Percentiles rank a stretch among this genome's conserved stretches.
Evolutionary conservation across 2,113 vertebrate species (phyloP).

Genomic region (Rhea pennata): DNA sequence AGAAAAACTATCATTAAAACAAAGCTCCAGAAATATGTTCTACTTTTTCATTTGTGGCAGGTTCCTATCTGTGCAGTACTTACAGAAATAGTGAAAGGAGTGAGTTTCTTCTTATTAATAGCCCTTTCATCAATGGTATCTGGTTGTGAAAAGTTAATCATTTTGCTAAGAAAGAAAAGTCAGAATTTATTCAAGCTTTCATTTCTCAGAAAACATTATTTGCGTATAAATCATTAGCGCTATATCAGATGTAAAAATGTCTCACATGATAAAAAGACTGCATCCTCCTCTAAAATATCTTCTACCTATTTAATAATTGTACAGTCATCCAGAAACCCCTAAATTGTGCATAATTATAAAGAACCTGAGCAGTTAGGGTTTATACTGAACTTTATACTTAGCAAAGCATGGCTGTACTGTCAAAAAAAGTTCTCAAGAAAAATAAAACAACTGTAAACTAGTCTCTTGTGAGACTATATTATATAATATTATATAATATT

Average conservation of each 20-base stretch:
- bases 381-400: not conserved
- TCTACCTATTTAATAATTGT: not conserved
- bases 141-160: constrained; percentile 95
- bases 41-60: not conserved
- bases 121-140: constrained; percentile 98
- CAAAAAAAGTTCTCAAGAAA: not conserved
- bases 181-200: constrained; percentile 16
- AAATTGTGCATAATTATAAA: not conserved
- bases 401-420: not conserved
- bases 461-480: not conserved
- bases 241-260: not conserved
- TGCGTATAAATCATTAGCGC: not conserved
- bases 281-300: not conserved
- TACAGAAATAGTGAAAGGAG: constrained; percentile 92
- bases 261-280: not conserved
- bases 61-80: constrained; percentile 71
- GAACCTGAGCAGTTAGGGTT: not conserved
- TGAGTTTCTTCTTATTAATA: constrained; percentile 94
- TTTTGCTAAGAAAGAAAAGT: constrained; percentile 86
- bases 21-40: not conserved
- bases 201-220: not conserved
- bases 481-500: no score
- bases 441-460: not conserved
- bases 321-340: not conserved
- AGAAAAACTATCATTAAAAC: not conserved